A percentile compares a stretch with the other conserved stretches of the same genome.
Evolutionary conservation across 2,888 invertebrate genomes (phyloP).

Genomic region (Magallana nippona): DNA sequence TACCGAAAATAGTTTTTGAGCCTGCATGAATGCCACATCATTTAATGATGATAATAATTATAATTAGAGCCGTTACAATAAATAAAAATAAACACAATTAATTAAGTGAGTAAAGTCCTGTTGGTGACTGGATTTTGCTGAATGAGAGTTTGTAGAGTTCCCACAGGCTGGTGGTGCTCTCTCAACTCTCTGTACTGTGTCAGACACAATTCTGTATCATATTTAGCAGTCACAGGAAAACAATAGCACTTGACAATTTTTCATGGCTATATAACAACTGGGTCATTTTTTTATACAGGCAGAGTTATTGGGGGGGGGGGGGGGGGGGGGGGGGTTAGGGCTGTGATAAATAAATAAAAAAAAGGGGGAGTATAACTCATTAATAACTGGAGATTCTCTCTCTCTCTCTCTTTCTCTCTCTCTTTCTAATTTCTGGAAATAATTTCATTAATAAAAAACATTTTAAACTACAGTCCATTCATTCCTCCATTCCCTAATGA

Average conservation of each 20-base stretch:
- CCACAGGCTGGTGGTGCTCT: background rate
- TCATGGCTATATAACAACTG: background rate
- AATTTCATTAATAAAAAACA: no score
- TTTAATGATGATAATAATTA: background rate
- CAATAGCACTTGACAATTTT: conserved; percentile 25
- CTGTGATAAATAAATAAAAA: no score
- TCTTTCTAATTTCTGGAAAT: no score
- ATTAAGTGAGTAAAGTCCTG: background rate
- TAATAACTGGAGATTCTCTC: no score
- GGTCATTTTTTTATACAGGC: background rate
- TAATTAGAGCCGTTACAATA: background rate
- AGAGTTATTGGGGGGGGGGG: background rate
- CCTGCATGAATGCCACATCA: no score
- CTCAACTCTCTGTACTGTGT: background rate
- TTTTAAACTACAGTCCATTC: no score
- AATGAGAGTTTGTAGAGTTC: background rate
- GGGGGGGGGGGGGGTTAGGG: no score
- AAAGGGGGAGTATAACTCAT: no score
- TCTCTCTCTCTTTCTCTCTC: no score
- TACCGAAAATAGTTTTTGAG: no score
- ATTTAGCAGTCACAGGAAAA: conserved; percentile 23
- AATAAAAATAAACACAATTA: background rate
- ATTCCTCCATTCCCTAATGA: no score
- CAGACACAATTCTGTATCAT: background rate
- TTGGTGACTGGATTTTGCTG: background rate